phyloP scores from a whole-genome alignment of 2,113 vertebrate genomes.

The Meles meles region DNA sequence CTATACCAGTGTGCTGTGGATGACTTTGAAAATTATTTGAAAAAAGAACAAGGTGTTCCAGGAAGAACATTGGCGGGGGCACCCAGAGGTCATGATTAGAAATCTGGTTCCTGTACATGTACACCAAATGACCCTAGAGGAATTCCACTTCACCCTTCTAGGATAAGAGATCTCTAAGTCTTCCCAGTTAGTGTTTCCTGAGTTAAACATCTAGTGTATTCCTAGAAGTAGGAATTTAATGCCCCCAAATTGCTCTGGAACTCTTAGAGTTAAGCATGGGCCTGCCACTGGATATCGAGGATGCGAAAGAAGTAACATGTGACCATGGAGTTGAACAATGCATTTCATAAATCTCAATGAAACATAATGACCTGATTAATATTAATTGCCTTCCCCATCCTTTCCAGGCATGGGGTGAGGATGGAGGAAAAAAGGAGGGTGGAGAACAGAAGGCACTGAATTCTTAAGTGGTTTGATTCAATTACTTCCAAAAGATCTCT shows the following conservation, averaged over 20 bases:
- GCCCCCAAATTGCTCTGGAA: background rate
- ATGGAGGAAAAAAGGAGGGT: background rate
- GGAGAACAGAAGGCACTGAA: background rate
- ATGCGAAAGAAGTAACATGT: background rate
- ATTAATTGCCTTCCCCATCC: slow-evolving; percentile 51
- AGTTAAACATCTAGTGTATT: background rate
- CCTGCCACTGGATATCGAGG: background rate
- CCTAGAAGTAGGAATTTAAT: background rate
- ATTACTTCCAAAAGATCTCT: slow-evolving; percentile 53
- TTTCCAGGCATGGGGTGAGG: slow-evolving; percentile 27
- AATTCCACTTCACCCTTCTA: background rate
- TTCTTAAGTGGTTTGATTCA: slow-evolving; percentile 48
- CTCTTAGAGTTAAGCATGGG: slow-evolving; percentile 16
- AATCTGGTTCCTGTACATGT: background rate
- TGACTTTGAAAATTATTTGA: background rate
- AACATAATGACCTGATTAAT: slow-evolving; percentile 55
- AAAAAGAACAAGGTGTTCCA: background rate
- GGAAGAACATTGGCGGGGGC: background rate
- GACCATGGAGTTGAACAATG: background rate
- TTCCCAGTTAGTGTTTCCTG: background rate
- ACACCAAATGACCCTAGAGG: background rate
- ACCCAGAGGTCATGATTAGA: background rate
- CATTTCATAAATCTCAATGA: slow-evolving; percentile 66
- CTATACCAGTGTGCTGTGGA: background rate
- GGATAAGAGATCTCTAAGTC: background rate